Conservation (phyloP, 2,888 invertebrate species). For the Eulithis prunata region DNA sequence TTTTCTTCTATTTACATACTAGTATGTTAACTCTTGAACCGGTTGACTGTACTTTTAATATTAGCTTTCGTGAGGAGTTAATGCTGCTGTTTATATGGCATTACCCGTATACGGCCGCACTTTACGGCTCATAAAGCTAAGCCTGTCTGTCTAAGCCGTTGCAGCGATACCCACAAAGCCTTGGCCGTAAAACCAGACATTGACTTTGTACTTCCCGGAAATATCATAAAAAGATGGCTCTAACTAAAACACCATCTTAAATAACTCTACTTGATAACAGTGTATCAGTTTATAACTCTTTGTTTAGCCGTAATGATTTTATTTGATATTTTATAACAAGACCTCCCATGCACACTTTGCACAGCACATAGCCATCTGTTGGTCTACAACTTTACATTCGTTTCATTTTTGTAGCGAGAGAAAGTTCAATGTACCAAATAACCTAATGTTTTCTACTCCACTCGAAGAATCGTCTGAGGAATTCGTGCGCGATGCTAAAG, state of each 20-base stretch:
- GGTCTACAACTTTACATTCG: too few species aligned
- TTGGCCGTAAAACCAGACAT: slow-evolving; percentile 14
- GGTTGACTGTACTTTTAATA: slow-evolving; percentile 10
- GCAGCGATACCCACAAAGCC: slow-evolving; percentile 19
- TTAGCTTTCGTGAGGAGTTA: slow-evolving; percentile 21
- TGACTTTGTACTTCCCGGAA: slow-evolving; percentile 13
- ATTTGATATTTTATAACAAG: too few species aligned
- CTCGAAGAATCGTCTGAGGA: slow-evolving; percentile 12
- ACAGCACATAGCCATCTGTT: too few species aligned
- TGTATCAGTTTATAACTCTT: too few species aligned
- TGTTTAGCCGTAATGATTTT: too few species aligned
- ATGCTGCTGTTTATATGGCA: slow-evolving; percentile 22
- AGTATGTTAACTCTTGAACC: neutral
- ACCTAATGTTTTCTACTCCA: slow-evolving; percentile 6
- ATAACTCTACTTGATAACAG: too few species aligned
- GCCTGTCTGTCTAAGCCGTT: slow-evolving; percentile 22
- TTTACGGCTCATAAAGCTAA: slow-evolving; percentile 30
- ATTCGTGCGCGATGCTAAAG: slow-evolving; percentile 14
- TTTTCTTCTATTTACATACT: too few species aligned
- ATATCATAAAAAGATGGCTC: slow-evolving; percentile 15
- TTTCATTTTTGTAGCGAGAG: too few species aligned
- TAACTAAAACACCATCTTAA: neutral
- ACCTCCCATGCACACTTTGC: too few species aligned
- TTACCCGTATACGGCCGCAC: slow-evolving; percentile 15
- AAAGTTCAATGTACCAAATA: neutral